Evolutionary conservation across 2,797 vertebrate genomes (phyloP).

Genomic region (Acanthurus tractus): DNA sequence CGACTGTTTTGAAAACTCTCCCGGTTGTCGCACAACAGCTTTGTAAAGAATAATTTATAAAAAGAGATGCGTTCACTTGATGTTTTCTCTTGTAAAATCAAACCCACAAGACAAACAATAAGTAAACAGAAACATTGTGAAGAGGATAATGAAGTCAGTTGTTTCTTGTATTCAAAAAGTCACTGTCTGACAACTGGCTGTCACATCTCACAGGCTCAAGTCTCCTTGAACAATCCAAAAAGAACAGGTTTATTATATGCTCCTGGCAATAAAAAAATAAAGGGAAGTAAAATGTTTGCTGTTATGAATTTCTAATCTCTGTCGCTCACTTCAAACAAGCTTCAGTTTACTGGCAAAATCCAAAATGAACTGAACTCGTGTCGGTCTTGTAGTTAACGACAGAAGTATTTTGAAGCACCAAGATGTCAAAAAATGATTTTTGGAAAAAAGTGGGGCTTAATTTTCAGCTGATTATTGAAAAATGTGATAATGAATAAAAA

Average conservation of each 20-base stretch:
- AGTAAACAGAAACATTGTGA: conserved; percentile 15
- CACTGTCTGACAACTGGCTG: conserved; percentile 44
- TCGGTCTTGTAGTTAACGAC: neutral
- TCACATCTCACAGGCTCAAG: conserved; percentile 29
- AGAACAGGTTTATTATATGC: conserved; percentile 42
- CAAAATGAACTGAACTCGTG: neutral
- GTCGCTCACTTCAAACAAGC: conserved; percentile 13
- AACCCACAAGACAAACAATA: conserved; percentile 17
- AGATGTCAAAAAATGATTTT: neutral
- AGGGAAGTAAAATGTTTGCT: conserved; percentile 42
- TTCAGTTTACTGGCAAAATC: conserved; percentile 1
- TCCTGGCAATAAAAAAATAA: conserved; percentile 9
- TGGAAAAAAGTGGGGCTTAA: too few relatives aligned
- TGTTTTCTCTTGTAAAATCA: neutral
- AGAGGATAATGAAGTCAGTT: conserved; percentile 11
- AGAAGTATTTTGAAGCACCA: neutral
- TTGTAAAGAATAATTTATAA: conserved; percentile 5
- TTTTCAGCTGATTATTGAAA: neutral
- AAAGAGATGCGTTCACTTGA: conserved; percentile 14
- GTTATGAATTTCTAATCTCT: conserved; percentile 30
- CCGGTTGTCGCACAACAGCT: conserved; percentile 13
- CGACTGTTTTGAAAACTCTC: conserved; percentile 4
- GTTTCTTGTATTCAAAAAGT: conserved; percentile 28
- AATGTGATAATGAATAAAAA: neutral
- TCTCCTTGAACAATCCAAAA: conserved; percentile 52